Evolutionary conservation across 2,888 invertebrate genomes (phyloP), one percentile per base, ranked within the genome.

Genomic region (Therioaphis trifolii): DNA sequence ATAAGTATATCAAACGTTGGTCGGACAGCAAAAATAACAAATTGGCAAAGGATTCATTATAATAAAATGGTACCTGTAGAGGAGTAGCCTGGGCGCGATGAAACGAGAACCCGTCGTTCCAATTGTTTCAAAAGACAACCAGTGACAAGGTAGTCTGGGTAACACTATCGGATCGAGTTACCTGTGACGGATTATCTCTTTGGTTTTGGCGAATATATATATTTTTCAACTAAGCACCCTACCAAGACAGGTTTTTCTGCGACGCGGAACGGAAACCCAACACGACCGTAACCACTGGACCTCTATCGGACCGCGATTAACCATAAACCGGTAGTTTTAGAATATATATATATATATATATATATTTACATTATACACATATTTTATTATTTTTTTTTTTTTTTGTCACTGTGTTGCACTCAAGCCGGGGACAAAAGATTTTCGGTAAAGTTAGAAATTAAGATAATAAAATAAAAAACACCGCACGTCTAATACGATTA

Each of bases 311-410:
- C 82, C 74, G 63, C 82, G 63, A 82, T 82, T 82, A 82, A 74
- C 82, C 74, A 82, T 82, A 82, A 82, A 82, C 82, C 82, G 82
- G 82, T 82, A 82, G 82, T 82, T 82, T 82, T 66, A 52, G 82
- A 52, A 69, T 68, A 68, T 40, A 78, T 18, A 63, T 29, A 14
- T 40, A 55, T 49, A 74, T 4, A 55, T 35, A 58, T 21, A 68
- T 21, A 1, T 71, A 46, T 69, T 24, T 43, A 29, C 29, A 49
- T 27, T 75, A 21, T 46, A 27, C 15, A 49, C 18, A 21, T 46
- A 9, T 14, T 2, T 46, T 46, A 2, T 12, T 9, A 9, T 46
- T 46, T 46, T 46, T 46, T 46, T 46, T 46, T 46, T 58, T 58
- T 49, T 77, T 49, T 76, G 29, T 15, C n/a, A 29, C 29, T 21